Conservation (phyloP, 2,797 vertebrate species). For the Hyperoplus immaculatus region DNA sequence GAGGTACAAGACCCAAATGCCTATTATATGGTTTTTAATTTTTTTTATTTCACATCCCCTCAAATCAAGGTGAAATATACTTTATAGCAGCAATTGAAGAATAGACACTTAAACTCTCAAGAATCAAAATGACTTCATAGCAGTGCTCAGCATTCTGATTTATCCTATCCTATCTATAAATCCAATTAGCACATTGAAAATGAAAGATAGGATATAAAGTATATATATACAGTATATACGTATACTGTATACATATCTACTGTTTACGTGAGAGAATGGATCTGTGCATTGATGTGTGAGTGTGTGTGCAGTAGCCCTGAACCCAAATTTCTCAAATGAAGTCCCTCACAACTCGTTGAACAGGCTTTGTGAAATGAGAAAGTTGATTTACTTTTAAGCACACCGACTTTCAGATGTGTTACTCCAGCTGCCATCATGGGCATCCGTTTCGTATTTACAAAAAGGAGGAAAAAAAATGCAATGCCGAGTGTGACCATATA, state of each 20-base stretch:
- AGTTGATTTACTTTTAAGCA: conserved; percentile 40
- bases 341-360: conserved; percentile 38
- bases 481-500: conserved; percentile 41
- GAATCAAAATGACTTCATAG: conserved; percentile 13
- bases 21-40: conserved; percentile 6
- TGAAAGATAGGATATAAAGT: background rate
- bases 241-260: background rate
- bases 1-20: conserved; percentile 4
- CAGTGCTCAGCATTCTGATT: conserved; percentile 14
- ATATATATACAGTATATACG: too few species aligned
- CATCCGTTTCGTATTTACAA: conserved; percentile 54
- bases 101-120: conserved; percentile 31
- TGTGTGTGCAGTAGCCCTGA: background rate
- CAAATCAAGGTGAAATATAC: conserved; percentile 3
- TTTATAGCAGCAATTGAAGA: conserved; percentile 27
- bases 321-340: conserved; percentile 27
- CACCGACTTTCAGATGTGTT: conserved; percentile 48
- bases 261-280: background rate
- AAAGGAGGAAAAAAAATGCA: conserved; percentile 41
- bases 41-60: conserved; percentile 22
- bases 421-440: conserved; percentile 36
- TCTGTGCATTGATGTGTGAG: background rate
- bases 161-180: background rate
- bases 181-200: conserved; percentile 32
- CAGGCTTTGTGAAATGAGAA: conserved; percentile 44